Conservation (phyloP, 2,113 vertebrate species). For the Alectura lathami region DNA sequence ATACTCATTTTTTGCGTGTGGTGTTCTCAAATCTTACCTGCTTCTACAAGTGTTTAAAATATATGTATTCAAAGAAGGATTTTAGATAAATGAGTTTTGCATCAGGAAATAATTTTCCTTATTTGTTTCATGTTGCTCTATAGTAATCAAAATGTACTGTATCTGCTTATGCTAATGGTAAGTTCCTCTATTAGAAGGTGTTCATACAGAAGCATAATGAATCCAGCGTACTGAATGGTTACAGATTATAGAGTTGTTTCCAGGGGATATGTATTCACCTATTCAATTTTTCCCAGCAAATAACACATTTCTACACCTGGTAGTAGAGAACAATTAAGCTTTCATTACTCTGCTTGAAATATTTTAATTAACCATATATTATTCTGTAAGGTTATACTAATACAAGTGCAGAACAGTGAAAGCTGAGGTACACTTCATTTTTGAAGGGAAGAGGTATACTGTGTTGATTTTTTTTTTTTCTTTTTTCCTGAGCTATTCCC, state of each 20-base stretch:
- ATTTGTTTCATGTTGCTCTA: not conserved
- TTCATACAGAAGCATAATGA: slow-evolving; percentile 44
- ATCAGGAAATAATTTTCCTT: not conserved
- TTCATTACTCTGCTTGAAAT: slow-evolving; percentile 41
- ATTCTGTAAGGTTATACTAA: not conserved
- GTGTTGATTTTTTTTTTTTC: not conserved
- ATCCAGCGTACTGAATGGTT: not conserved
- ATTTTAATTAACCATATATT: slow-evolving; percentile 44
- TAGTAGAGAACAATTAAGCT: not conserved
- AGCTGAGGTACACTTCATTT: not conserved
- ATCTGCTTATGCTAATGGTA: slow-evolving; percentile 44
- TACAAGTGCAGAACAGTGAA: not conserved
- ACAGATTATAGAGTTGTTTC: slow-evolving; percentile 58
- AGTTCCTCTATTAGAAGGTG: slow-evolving; percentile 30
- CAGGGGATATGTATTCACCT: slow-evolving; percentile 41
- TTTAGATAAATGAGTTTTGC: not conserved
- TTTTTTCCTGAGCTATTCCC: not conserved
- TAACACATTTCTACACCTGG: slow-evolving; percentile 20
- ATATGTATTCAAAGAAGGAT: not conserved
- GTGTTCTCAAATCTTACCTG: not conserved
- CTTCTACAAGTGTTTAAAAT: not conserved
- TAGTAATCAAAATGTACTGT: slow-evolving; percentile 28
- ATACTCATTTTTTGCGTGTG: not conserved
- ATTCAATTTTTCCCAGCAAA: slow-evolving; percentile 27
- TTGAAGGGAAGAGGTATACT: not conserved